These are phyloP conservation scores for Parazoanthus darwini DNA, from an alignment of 92 coral and sea anemone species.

Conservation along the genomic window DNA sequence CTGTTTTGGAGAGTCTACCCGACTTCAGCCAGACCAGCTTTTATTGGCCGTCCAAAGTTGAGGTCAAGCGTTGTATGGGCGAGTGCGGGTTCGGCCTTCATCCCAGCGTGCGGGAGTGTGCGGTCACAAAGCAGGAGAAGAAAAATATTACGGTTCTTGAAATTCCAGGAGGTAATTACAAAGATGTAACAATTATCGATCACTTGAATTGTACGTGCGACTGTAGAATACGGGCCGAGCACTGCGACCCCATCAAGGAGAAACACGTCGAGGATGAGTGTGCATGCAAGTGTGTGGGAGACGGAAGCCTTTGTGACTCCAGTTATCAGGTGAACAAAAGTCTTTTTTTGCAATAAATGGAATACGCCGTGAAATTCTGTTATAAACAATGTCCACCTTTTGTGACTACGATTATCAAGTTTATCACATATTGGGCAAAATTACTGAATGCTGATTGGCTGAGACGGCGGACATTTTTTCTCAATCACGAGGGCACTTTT, in stretches of 20 bases:
- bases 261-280: slow-evolving; percentile 2
- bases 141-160: not conserved
- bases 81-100: not conserved
- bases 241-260: not conserved
- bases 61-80: slow-evolving; percentile 4
- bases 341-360: no score
- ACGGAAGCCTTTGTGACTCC: not conserved
- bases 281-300: not conserved
- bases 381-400: no score
- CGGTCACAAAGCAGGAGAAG: slow-evolving; percentile 3
- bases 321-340: not conserved
- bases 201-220: not conserved
- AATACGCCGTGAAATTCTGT: no score
- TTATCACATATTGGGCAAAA: no score
- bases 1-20: not conserved
- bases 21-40: not conserved
- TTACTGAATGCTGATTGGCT: no score
- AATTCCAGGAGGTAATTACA: not conserved
- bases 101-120: not conserved
- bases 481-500: no score
- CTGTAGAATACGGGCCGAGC: not conserved
- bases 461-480: no score
- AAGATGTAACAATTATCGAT: not conserved
- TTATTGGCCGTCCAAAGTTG: slow-evolving; percentile 2
- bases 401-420: no score